A percentile compares a stretch with the other conserved stretches of the same genome.
Evolutionary conservation across 2,888 invertebrate genomes (phyloP).

Genomic region (Bruchidius siliquastri): DNA sequence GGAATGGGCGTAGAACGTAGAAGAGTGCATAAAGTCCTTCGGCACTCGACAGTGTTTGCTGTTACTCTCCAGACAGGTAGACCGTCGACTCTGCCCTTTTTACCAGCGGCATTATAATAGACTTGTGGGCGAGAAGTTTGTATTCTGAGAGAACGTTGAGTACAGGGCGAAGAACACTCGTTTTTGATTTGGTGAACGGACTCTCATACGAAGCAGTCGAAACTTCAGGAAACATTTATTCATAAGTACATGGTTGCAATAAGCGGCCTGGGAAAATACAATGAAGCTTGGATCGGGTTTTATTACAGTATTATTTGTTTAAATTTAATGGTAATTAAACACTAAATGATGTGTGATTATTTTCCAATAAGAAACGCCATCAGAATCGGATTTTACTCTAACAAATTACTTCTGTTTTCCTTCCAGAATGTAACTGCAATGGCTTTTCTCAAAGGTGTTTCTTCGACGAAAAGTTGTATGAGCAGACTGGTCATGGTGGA

Average conservation of each 20-base stretch:
- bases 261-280: too few relatives aligned
- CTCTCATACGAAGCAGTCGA: too few relatives aligned
- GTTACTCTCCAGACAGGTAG: not conserved
- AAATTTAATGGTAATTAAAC: too few relatives aligned
- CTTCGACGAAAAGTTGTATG: conserved; percentile 91
- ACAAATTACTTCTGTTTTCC: not conserved
- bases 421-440: conserved; percentile 90
- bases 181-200: too few relatives aligned
- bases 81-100: not conserved
- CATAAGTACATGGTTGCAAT: too few relatives aligned
- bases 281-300: too few relatives aligned
- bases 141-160: not conserved
- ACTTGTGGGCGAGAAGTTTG: not conserved
- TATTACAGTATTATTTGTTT: too few relatives aligned
- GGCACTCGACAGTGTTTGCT: not conserved
- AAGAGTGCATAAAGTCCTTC: not conserved
- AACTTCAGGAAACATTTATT: too few relatives aligned
- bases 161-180: not conserved
- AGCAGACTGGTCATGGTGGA: conserved; percentile 90
- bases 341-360: too few relatives aligned
- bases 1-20: not conserved
- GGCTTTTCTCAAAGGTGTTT: conserved; percentile 89
- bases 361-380: too few relatives aligned
- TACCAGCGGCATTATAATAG: not conserved
- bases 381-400: too few relatives aligned